A percentile compares a stretch with the other conserved stretches of the same genome.
phyloP scores from a whole-genome alignment of 1,140 invertebrate species.

The Panagrolaimus sp. region DNA sequence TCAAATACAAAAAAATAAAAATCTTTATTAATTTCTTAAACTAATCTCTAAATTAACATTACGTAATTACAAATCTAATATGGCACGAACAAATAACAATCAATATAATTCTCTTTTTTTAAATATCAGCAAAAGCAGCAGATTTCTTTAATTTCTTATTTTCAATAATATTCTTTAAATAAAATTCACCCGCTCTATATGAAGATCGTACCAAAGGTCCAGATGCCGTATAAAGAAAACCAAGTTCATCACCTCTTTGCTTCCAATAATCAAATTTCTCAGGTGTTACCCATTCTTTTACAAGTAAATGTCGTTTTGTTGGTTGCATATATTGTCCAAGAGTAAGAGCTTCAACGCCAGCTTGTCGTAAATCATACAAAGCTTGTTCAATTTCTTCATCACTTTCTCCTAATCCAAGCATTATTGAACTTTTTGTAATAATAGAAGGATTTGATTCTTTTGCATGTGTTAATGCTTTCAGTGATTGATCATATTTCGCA shows the following conservation, averaged over 20 bases:
- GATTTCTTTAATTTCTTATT: background rate
- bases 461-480: conserved; percentile 73
- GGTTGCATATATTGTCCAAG: conserved; percentile 99
- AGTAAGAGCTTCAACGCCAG: conserved; percentile 86
- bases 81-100: background rate
- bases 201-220: conserved; percentile 92
- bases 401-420: conserved; percentile 92
- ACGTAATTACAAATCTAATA: too few relatives aligned
- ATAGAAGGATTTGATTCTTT: conserved; percentile 68
- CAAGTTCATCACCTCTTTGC: conserved; percentile 72
- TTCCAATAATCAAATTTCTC: conserved; percentile 90
- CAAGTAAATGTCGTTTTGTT: conserved; percentile 76
- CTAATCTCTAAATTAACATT: too few relatives aligned
- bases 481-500: conserved; percentile 73
- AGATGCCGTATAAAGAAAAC: conserved; percentile 93
- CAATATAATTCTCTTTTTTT: background rate
- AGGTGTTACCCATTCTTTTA: conserved; percentile 92
- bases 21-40: too few relatives aligned
- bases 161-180: conserved; percentile 53
- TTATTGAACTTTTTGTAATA: conserved; percentile 95
- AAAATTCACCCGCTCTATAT: conserved; percentile 81
- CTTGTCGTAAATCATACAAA: conserved; percentile 65
- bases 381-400: conserved; percentile 81
- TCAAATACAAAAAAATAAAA: too few relatives aligned
- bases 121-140: background rate